Base-by-base conservation (phyloP, 1,140 invertebrate genomes). In the Mercenaria mercenaria region DNA sequence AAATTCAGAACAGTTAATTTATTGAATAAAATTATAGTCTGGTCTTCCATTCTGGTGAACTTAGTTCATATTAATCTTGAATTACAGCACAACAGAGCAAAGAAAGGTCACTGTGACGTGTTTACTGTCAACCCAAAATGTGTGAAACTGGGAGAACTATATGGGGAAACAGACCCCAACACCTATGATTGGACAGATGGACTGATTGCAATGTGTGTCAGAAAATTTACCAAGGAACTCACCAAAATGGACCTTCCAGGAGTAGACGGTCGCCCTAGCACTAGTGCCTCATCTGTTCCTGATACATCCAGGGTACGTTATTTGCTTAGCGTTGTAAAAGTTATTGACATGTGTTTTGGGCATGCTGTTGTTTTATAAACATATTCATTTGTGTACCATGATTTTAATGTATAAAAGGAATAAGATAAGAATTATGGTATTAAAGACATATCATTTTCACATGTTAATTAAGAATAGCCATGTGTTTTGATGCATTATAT, bases 161-260 rank as follows among this genome's bases (percentile, higher is more conserved):
- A 98, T 94, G 98, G 98, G 11, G 98, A 98, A 94, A 98, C 98
- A 93, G 98, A 98, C 96, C 96, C 98, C 82, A 96, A 96, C 18
- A 98, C 98, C 1, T 97, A 97, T 56, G 98, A 98, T 96, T 98
- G 98, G 98, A 97, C 97, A 90, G 98, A 99, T 96, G 98, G 98
- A 1, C 92, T 96, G 3, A 95, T 96, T 72, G 95, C 94, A 20
- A 92, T 91, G 39, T 94, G 94, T 43, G 94, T 93, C 13, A 89
- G 95, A 26, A 93, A 92, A 29, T 96, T 95, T 86, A 91, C 94
- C 34, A 93, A 93, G 56, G 94, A 95, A 69, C 67, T 92, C 23
- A 91, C 89, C 0, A 69, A 83, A 32, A 43, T 64, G n/a, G 84
- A 91, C 23, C 41, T 76, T 59, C 50, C 87, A 41, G 82, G 64